Evolutionary conservation across 2,113 vertebrate genomes (phyloP), one percentile per base, ranked within the genome.

Genomic region (Oplegnathus fasciatus): DNA sequence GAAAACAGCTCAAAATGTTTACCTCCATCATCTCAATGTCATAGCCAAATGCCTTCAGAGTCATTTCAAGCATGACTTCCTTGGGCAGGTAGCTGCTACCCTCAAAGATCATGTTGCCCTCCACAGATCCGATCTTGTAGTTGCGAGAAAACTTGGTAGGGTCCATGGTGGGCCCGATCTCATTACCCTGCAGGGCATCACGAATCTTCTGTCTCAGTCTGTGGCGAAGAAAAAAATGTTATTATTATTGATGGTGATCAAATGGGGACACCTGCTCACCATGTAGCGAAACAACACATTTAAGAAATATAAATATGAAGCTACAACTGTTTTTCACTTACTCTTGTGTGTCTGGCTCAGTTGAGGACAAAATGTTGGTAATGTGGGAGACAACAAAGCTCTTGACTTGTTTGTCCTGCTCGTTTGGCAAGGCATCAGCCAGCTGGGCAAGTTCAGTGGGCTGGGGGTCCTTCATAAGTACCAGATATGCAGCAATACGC

Each of bases 61-160:
- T 97, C 55, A 96, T 97, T 92, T 99, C 98, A 82, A 99, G 94
- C 97, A 99, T 97, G 58, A 93, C 95, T 86, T 99, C 97, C 81
- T 93, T 98, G 80, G 98, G 97, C 90, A 99, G 68, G 77, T 97
- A 96, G 79, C 94, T 96, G 66, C 75, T 91, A 55, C 95, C 93
- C 72, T 99, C 98, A 92, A 99, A 98, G 85, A 99, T 86, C 84
- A 99, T 92, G 89, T 99, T 98, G 83, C 97, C 96, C 86, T 97
- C 96, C 0, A 98, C 66, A 91, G 94, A 96, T 87, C 95, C 96
- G 3, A 97, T 46, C 22, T 96, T 96, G 89, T 98, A 98, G 94
- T 98, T 97, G 61, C 79, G 95, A 81, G 98, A 99, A 84, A 97
- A 96, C 86, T 93, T 97, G 80, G 74, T 95, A 86, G 97, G 96